Conservation (phyloP, 2,888 invertebrate genomes). For the Spodoptera picta region DNA sequence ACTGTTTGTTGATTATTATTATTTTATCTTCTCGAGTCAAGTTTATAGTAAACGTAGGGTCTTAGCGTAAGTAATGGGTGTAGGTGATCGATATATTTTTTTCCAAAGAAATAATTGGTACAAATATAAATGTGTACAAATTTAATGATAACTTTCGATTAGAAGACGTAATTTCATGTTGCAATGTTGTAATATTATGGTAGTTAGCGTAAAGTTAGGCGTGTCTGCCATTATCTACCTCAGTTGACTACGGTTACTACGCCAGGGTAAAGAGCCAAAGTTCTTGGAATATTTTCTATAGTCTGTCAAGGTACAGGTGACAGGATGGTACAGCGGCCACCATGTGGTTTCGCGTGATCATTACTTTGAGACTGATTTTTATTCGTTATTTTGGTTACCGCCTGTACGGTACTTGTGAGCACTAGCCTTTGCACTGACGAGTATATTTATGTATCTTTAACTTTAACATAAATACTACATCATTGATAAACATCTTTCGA, state of each 20-base stretch:
- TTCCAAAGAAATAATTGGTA: slow-evolving; percentile 88
- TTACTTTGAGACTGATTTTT: slow-evolving; percentile 80
- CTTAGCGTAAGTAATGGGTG: slow-evolving; percentile 70
- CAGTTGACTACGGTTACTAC: slow-evolving; percentile 72
- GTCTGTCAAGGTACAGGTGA: slow-evolving; percentile 68
- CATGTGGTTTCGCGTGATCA: slow-evolving; percentile 59
- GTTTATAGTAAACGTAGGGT: slow-evolving; percentile 73
- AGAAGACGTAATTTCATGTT: slow-evolving; percentile 83
- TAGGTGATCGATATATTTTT: slow-evolving; percentile 75
- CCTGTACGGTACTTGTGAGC: slow-evolving; percentile 17
- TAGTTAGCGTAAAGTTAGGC: slow-evolving; percentile 81
- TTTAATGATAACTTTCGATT: slow-evolving; percentile 77
- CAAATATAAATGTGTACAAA: slow-evolving; percentile 87
- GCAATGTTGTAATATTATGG: slow-evolving; percentile 82
- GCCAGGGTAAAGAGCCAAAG: slow-evolving; percentile 86
- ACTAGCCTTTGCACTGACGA: slow-evolving; percentile 26
- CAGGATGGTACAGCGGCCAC: slow-evolving; percentile 57
- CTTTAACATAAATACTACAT: background rate
- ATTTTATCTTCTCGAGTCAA: slow-evolving; percentile 84
- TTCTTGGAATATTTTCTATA: slow-evolving; percentile 82
- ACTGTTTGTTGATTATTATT: slow-evolving; percentile 87
- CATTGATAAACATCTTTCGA: slow-evolving; percentile 3
- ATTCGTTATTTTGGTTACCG: slow-evolving; percentile 54
- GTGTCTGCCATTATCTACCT: slow-evolving; percentile 85
- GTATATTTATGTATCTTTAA: slow-evolving; percentile 30